phyloP scores from a whole-genome alignment of 2,113 vertebrate species.

The Seriola aureovittata region DNA sequence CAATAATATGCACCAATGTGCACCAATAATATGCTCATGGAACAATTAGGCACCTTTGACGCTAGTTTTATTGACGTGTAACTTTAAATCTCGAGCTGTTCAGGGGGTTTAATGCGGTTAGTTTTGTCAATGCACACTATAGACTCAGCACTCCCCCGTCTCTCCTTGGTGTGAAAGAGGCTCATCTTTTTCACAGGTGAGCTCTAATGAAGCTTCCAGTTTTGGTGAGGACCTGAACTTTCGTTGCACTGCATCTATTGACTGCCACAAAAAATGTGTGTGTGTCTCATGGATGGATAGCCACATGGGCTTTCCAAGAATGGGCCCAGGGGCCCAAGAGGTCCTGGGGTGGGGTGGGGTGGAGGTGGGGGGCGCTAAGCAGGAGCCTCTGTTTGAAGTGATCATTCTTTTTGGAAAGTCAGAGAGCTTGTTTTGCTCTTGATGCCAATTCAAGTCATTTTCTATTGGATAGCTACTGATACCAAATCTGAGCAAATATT shows the following conservation, averaged over 20 bases:
- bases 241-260: conserved; percentile 20
- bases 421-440: not conserved
- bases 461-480: not conserved
- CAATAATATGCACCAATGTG: no score
- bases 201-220: conserved; percentile 77
- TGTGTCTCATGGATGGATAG: not conserved
- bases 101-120: not conserved
- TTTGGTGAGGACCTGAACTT: conserved; percentile 42
- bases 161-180: conserved; percentile 76
- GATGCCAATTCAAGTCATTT: not conserved
- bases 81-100: not conserved
- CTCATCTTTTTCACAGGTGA: conserved; percentile 68
- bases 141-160: conserved; percentile 7
- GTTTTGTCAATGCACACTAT: not conserved
- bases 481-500: not conserved
- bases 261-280: not conserved
- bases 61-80: not conserved
- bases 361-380: no score
- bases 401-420: not conserved
- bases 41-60: not conserved
- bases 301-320: conserved; percentile 49
- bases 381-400: not conserved
- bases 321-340: not conserved
- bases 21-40: not conserved
- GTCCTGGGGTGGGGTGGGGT: not conserved